A percentile compares a stretch with the other conserved stretches of the same genome.
Evolutionary conservation across 2,888 invertebrate genomes (phyloP).

Genomic region (Cacoxenus indagator): DNA sequence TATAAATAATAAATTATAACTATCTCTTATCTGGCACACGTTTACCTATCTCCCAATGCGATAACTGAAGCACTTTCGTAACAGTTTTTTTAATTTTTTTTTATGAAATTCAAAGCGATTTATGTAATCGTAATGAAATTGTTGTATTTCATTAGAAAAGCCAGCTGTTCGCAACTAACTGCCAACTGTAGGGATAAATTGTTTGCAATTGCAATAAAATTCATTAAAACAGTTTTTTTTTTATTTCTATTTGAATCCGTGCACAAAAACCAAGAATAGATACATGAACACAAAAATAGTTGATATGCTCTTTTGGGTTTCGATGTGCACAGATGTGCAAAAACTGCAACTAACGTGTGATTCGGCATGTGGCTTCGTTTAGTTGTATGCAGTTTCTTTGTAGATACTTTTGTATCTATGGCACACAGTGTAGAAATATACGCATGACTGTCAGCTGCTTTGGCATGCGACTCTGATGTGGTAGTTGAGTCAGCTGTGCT

Average conservation of each 20-base stretch:
- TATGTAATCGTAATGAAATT: no score
- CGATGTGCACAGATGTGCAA: slow-evolving; percentile 42
- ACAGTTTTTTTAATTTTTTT: no score
- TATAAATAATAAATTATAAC: no score
- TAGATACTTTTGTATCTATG: not conserved
- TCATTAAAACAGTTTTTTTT: not conserved
- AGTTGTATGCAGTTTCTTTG: not conserved
- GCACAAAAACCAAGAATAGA: not conserved
- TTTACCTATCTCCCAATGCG: no score
- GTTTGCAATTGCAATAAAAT: no score
- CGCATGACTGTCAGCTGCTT: slow-evolving; percentile 13
- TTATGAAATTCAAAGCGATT: no score
- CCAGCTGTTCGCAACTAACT: no score
- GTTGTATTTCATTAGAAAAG: no score
- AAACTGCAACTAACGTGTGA: slow-evolving; percentile 1
- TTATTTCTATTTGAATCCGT: not conserved
- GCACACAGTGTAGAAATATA: not conserved
- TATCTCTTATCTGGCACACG: no score
- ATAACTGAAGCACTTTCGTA: no score
- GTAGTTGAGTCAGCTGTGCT: slow-evolving; percentile 5
- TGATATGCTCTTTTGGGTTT: slow-evolving; percentile 17
- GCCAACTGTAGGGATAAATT: no score
- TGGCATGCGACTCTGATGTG: slow-evolving; percentile 7
- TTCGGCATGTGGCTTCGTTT: not conserved
- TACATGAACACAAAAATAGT: not conserved